phyloP scores from a whole-genome alignment of 2,888 invertebrate genomes.

The Tipula confusa region DNA sequence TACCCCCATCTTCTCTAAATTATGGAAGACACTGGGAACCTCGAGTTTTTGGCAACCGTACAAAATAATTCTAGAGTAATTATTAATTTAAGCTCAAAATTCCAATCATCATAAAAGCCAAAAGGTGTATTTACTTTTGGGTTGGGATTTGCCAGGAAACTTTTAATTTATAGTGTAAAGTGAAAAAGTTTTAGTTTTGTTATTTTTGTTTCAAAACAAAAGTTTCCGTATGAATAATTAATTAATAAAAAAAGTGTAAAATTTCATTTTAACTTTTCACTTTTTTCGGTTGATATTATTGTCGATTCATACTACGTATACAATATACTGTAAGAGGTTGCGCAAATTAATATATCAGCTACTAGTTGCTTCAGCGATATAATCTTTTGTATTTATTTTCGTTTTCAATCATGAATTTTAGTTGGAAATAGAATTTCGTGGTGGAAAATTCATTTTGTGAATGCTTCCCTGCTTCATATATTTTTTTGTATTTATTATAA shows the following conservation, averaged over 20 bases:
- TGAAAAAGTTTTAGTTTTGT: neutral
- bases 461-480: neutral
- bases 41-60: no score
- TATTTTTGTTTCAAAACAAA: neutral
- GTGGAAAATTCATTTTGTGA: neutral
- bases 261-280: neutral
- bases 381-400: neutral
- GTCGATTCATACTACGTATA: neutral
- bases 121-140: neutral
- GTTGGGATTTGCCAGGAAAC: neutral
- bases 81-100: no score
- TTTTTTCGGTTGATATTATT: neutral
- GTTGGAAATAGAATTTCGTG: neutral
- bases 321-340: neutral
- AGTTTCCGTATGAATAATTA: neutral
- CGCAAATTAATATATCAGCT: neutral
- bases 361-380: neutral
- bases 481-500: neutral
- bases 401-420: neutral
- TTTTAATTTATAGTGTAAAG: conserved; percentile 3
- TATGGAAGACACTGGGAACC: no score
- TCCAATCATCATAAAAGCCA: no score
- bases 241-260: neutral
- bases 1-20: no score
- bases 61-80: no score